Evolutionary conservation across 2,113 vertebrate species (phyloP).

Genomic region (Sialia sialis): DNA sequence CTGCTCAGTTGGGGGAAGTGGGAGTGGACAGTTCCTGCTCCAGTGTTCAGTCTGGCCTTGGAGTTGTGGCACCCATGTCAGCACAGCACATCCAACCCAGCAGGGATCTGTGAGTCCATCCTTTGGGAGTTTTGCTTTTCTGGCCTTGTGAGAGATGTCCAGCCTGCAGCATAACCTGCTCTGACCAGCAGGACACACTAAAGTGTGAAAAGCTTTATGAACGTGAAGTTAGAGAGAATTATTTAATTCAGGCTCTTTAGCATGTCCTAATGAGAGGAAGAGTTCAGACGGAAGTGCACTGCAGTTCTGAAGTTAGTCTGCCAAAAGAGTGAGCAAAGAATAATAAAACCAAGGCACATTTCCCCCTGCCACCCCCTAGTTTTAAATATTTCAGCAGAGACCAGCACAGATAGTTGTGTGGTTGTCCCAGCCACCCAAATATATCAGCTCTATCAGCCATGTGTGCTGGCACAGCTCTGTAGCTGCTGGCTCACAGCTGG

Average conservation of each 20-base stretch:
- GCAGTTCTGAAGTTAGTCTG: not conserved
- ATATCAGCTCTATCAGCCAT: not conserved
- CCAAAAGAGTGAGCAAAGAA: not conserved
- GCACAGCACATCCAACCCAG: accelerated
- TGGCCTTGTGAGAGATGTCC: not conserved
- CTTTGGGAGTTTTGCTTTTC: not conserved
- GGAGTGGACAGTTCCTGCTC: accelerated
- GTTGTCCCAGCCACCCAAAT: not conserved
- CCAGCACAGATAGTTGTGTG: not conserved
- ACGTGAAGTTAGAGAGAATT: not conserved
- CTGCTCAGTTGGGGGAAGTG: not conserved
- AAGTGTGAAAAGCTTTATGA: not conserved
- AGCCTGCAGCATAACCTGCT: not conserved
- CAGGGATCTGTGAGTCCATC: accelerated
- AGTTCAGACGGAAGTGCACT: not conserved
- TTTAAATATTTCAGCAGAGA: not conserved
- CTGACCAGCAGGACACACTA: not conserved
- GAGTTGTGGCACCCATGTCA: not conserved
- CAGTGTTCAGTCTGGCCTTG: not conserved
- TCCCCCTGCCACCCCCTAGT: not conserved
- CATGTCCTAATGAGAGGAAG: not conserved
- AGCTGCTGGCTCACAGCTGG: conserved; percentile 14
- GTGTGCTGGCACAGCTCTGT: not conserved
- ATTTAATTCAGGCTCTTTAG: not conserved
- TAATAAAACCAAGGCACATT: not conserved